Conservation (phyloP, 2,888 invertebrate genomes). For the Frankliniella fusca region DNA sequence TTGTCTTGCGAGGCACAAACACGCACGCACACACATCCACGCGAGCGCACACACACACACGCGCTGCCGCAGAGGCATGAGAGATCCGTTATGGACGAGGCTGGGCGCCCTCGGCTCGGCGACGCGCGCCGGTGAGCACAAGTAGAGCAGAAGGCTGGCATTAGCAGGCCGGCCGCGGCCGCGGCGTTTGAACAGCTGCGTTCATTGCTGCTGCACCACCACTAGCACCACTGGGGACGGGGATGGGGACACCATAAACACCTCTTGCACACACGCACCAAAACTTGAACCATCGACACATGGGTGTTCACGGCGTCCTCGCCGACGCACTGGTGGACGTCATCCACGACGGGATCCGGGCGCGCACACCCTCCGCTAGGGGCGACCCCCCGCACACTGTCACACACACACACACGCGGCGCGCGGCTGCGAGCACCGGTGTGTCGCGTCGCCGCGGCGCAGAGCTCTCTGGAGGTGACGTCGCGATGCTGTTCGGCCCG, state of each 20-base stretch:
- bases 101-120: no score
- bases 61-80: neutral
- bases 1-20: neutral
- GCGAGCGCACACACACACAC: neutral
- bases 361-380: neutral
- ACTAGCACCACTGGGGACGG: neutral
- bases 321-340: no score
- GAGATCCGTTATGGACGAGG: no score
- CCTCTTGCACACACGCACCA: neutral
- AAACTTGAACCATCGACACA: slow-evolving; percentile 7
- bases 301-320: neutral
- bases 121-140: no score
- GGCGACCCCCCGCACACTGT: neutral
- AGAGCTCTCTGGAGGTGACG: no score
- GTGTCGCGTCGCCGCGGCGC: neutral
- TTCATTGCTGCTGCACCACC: neutral
- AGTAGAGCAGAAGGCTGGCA: no score
- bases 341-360: no score
- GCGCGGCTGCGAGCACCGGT: neutral
- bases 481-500: no score
- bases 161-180: neutral
- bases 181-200: neutral
- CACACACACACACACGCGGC: slow-evolving; percentile 2
- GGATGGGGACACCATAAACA: neutral
- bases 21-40: neutral